Evolutionary conservation across 2,888 invertebrate genomes (phyloP).

Genomic region (Thyatira batis): DNA sequence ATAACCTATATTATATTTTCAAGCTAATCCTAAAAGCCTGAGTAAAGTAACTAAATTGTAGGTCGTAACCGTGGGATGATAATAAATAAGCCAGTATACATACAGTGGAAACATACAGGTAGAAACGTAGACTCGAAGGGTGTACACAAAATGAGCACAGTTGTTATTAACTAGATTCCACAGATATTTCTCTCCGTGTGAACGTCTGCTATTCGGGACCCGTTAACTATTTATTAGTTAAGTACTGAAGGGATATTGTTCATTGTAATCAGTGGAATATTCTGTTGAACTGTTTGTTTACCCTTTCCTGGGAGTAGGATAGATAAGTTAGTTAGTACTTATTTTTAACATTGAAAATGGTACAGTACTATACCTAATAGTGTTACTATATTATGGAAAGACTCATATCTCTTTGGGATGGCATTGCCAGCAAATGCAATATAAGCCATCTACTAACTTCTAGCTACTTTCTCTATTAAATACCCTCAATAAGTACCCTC

Average conservation of each 20-base stretch:
- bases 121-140: neutral
- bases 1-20: neutral
- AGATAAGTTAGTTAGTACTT: too few relatives aligned
- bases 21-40: neutral
- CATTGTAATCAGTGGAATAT: neutral
- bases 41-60: neutral
- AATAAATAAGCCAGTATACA: neutral
- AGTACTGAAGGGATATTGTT: neutral
- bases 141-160: conserved; percentile 14
- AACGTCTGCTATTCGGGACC: conserved; percentile 15
- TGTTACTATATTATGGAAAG: too few relatives aligned
- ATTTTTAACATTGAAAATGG: too few relatives aligned
- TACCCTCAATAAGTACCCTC: too few relatives aligned
- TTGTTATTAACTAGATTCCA: conserved; percentile 30
- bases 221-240: conserved; percentile 11
- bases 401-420: too few relatives aligned
- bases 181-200: conserved; percentile 19
- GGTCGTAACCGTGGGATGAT: neutral
- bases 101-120: neutral
- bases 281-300: neutral
- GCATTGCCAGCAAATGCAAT: too few relatives aligned
- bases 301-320: too few relatives aligned
- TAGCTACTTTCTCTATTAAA: too few relatives aligned
- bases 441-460: too few relatives aligned
- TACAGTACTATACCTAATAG: too few relatives aligned